These are phyloP conservation scores for Arbacia lixula DNA, from an alignment of 53 echinoderm and acorn worm genomes.

Conservation along the genomic window DNA sequence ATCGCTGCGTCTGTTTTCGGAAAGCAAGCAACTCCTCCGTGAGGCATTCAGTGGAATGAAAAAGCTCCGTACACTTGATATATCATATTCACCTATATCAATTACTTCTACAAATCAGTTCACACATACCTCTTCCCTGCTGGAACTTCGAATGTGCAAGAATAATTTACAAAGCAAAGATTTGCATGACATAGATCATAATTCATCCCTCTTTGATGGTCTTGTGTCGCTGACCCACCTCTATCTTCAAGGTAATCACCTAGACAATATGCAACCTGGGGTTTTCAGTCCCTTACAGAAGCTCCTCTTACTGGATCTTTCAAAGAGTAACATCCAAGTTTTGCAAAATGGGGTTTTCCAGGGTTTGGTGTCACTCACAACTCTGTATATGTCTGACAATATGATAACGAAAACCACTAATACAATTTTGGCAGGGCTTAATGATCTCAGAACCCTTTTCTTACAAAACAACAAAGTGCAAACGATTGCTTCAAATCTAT, in stretches of 20 bases:
- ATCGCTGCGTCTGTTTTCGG: neutral
- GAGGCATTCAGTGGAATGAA: neutral
- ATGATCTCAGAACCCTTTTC: neutral
- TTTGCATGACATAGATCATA: neutral
- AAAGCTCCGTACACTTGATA: neutral
- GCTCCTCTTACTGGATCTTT: neutral
- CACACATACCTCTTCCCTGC: conserved; percentile 4
- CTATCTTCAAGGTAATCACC: neutral
- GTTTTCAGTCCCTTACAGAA: neutral
- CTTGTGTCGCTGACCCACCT: neutral
- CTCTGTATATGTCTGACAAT: neutral
- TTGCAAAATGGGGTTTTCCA: neutral
- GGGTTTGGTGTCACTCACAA: neutral
- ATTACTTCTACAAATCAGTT: neutral
- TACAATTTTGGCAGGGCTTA: neutral
- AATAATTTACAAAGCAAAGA: neutral
- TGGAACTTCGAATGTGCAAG: neutral
- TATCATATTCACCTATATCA: neutral
- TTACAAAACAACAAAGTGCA: neutral
- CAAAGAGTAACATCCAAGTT: neutral
- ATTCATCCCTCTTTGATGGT: conserved; percentile 1
- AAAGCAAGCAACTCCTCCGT: neutral
- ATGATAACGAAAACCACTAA: neutral
- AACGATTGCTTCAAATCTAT: neutral
- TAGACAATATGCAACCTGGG: neutral